phyloP scores from a whole-genome alignment of 2,113 vertebrate genomes.

The Tyto alba region DNA sequence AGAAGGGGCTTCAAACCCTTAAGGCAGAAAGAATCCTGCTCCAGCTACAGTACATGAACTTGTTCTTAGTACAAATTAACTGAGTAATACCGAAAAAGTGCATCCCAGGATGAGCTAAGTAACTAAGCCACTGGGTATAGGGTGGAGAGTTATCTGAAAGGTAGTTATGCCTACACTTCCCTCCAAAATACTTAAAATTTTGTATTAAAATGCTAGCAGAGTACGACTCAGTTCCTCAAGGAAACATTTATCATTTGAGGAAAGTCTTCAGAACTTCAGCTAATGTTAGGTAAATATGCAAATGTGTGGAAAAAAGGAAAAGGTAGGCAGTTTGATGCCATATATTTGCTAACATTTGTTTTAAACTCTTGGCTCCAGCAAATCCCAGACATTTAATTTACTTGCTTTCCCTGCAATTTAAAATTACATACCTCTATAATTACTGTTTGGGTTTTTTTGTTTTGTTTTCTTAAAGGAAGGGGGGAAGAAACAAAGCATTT shows the following conservation, averaged over 20 bases:
- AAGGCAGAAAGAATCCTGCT: not conserved
- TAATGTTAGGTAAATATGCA: not conserved
- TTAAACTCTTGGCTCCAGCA: not conserved
- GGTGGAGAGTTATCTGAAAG: not conserved
- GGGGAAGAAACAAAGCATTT: not conserved
- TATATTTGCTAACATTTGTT: not conserved
- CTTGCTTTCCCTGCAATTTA: slow-evolving; percentile 23
- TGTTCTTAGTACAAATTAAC: not conserved
- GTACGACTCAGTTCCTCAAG: not conserved
- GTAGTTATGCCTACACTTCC: not conserved
- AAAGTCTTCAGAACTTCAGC: not conserved
- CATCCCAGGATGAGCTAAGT: not conserved
- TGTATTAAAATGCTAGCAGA: not conserved
- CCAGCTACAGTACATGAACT: not conserved
- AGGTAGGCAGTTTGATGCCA: not conserved
- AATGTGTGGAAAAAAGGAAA: not conserved
- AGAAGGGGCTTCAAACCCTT: not conserved
- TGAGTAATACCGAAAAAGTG: not conserved
- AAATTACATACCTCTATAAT: slow-evolving; percentile 33
- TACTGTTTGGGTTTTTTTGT: not conserved
- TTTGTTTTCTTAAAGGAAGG: not conserved
- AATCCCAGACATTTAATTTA: slow-evolving; percentile 10
- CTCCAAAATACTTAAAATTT: not conserved
- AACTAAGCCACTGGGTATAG: not conserved
- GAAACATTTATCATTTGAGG: not conserved